phyloP scores from a whole-genome alignment of 2,797 vertebrate genomes.

The Girardinus metallicus region DNA sequence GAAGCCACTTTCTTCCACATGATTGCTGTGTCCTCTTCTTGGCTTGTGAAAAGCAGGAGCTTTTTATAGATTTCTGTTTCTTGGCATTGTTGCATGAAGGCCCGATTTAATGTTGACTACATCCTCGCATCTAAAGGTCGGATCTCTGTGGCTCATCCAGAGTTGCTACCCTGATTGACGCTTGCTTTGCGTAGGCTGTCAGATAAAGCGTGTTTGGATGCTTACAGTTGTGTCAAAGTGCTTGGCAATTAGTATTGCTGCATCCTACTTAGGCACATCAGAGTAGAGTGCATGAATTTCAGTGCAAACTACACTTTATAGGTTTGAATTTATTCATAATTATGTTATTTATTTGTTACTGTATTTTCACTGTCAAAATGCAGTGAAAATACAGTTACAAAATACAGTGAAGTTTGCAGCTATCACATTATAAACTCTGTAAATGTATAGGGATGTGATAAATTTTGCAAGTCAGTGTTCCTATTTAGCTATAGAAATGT shows the following conservation, averaged over 20 bases:
- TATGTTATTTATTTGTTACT: background rate
- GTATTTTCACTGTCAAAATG: no score
- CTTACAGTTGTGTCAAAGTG: background rate
- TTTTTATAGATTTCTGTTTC: background rate
- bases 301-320: background rate
- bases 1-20: background rate
- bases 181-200: background rate
- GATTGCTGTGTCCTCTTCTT: background rate
- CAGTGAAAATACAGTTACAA: no score
- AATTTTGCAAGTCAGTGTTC: conserved; percentile 12
- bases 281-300: background rate
- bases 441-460: background rate
- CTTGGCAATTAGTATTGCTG: background rate
- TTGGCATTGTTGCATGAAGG: background rate
- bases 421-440: background rate
- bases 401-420: background rate
- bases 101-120: background rate
- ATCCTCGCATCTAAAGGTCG: background rate
- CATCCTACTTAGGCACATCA: background rate
- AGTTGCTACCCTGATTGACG: background rate
- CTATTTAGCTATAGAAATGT: conserved; percentile 59
- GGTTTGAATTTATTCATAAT: background rate
- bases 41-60: background rate
- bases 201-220: background rate
- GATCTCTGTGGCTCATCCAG: background rate